Percentiles rank a stretch among this genome's conserved stretches.
These are phyloP conservation scores for Notoglanidium macrostoma DNA, from an alignment of 2,797 vertebrate genomes.

Conservation along the genomic window DNA sequence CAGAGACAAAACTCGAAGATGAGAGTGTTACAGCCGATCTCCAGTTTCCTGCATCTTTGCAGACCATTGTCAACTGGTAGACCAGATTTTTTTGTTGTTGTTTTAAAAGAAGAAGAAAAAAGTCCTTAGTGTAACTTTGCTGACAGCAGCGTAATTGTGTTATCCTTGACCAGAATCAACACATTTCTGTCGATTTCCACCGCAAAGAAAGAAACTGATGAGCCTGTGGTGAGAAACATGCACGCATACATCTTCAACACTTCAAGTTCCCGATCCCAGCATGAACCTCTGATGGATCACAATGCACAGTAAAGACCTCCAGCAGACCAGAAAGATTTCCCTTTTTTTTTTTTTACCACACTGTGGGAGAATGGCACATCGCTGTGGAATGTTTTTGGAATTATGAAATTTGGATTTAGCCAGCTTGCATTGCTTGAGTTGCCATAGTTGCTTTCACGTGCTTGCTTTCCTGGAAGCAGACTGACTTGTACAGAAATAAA, in stretches of 20 bases:
- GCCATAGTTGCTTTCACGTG: slow-evolving; percentile 46
- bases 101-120: not conserved
- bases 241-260: slow-evolving; percentile 14
- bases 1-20: slow-evolving; percentile 68
- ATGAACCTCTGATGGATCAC: slow-evolving; percentile 1
- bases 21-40: slow-evolving; percentile 76
- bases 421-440: slow-evolving; percentile 30
- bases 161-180: slow-evolving; percentile 22
- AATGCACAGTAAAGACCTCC: slow-evolving; percentile 1
- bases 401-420: slow-evolving; percentile 65
- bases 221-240: slow-evolving; percentile 30
- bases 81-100: not conserved
- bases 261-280: not conserved
- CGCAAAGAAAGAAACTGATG: slow-evolving; percentile 28
- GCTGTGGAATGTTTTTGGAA: slow-evolving; percentile 70
- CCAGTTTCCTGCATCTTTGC: slow-evolving; percentile 73
- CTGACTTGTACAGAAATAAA: not conserved
- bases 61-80: slow-evolving; percentile 14
- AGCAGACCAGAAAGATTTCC: not conserved
- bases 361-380: slow-evolving; percentile 42
- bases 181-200: slow-evolving; percentile 2
- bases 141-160: slow-evolving; percentile 14
- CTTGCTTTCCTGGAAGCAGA: not conserved
- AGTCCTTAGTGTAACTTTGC: not conserved
- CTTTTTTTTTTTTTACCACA: slow-evolving; percentile 18